Evolutionary conservation across 2,113 vertebrate species (phyloP), one percentile per base, ranked within the genome.

Genomic region (Noturus placidus): DNA sequence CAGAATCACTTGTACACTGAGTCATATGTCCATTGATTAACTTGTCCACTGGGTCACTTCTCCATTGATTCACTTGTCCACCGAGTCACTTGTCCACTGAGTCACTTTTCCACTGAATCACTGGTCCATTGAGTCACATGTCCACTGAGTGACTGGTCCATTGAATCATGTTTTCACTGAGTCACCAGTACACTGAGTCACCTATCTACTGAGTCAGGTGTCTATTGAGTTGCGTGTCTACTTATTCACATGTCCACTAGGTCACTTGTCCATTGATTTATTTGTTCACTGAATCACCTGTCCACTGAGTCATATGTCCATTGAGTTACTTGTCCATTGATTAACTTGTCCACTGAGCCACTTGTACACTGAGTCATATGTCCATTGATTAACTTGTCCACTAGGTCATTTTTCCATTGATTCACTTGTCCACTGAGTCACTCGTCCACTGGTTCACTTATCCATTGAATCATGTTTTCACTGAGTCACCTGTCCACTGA

Each of bases 401-500:
- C 11, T 15, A 8, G 0, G 4, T 77, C 22, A 77, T 0, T 77
- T 50, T 11, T 50, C 1, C 11, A 50, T 6, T n/a, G 2, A 3
- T 1, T 77, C 3, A n/a, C 11, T n/a, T 27, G 10, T 76, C 42
- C 42, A 76, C 10, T 50, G 20, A 20, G 7, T 74, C 20, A 46
- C 22, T 46, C 25, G 35, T 74, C 14, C 35, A 42, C 17, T 42
- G n/a, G n/a, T n/a, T 74, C 20, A 46, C 22, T 46, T 46, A 20
- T 74, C 14, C 35, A 42, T 7, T 42, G 19, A 11, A 3, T 74
- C 3, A 13, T 0, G 27, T 77, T 9, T 38, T 5, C 9, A 50
- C 0, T 50, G 0, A 13, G 25, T 27, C 0, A 13, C 4, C 27
- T 14, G 3, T 50, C 11, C 22, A 77, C 0, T 77, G 4, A 11